Evolutionary conservation across 1,140 invertebrate species (phyloP).

Genomic region (Zaprionus nigranus): DNA sequence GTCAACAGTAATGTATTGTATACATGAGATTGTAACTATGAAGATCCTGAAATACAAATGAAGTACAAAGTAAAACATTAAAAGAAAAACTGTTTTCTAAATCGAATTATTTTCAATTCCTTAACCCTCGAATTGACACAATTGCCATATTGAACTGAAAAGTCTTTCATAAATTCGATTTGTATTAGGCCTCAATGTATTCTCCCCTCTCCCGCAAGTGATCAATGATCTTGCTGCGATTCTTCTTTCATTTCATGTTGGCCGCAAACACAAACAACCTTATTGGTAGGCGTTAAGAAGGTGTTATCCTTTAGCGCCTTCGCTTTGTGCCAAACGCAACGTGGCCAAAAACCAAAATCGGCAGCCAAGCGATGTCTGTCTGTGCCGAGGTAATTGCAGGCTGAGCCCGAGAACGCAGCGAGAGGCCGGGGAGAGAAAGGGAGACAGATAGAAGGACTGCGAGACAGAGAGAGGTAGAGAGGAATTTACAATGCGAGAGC

Average conservation of each 20-base stretch:
- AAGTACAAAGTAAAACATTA: too few relatives aligned
- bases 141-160: too few relatives aligned
- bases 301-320: conserved; percentile 84
- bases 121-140: background rate
- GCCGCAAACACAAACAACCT: conserved; percentile 48
- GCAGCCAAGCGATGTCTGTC: conserved; percentile 40
- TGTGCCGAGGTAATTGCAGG: conserved; percentile 62
- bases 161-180: background rate
- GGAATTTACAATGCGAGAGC: conserved; percentile 73
- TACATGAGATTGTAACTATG: background rate
- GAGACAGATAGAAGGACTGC: conserved; percentile 22
- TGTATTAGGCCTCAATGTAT: background rate
- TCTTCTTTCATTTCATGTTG: conserved; percentile 42
- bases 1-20: background rate
- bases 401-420: conserved; percentile 17
- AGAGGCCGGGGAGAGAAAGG: background rate
- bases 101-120: background rate
- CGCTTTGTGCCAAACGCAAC: conserved; percentile 60
- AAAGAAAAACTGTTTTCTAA: background rate
- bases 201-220: background rate
- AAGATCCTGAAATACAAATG: too few relatives aligned
- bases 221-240: conserved; percentile 54
- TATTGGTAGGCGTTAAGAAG: conserved; percentile 79
- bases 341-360: conserved; percentile 54
- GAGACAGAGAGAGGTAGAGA: conserved; percentile 30